Evolutionary conservation across 1,140 invertebrate genomes (phyloP), one percentile per base, ranked within the genome.

Genomic region (Chrysomallon squamiferum): DNA sequence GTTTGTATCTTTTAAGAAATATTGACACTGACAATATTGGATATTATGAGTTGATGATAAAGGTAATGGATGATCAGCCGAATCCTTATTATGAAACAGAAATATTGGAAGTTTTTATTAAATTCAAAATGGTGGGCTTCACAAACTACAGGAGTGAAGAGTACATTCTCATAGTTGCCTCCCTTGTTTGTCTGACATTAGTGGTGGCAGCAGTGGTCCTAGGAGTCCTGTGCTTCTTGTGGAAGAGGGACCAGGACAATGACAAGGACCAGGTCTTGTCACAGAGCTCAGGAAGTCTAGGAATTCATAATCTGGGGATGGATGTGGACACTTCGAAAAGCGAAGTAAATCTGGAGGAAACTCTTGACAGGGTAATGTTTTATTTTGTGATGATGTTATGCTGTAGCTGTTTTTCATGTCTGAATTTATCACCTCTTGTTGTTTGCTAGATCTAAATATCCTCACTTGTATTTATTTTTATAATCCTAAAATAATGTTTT

Each of bases 81-180:
- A 71, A 74, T 3, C 15, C 38, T 6, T 38, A 38, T 38, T 38
- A 38, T 38, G 35, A 38, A 38, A 38, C 15, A 15, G 38, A 60
- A 5, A 65, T 58, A 3, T n/a, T 66, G 18, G 57, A 45, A 59
- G 20, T 33, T 5, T 41, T 59, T 20, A 18, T 25, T 13, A 65
- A 50, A 22, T 20, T 68, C 13, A 63, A 59, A 3, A 35, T 72
- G 2, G 15, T 38, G 35, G 35, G 15, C 35, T 38, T 58, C n/a
- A 41, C 68, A 5, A 15, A 38, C 35, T 47, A 59, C 11, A 30
- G 56, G 9, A 30, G n/a, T 38, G 65, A 71, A 45, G 56, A 65
- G 35, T 67, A 72, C 59, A 47, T 72, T 1, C n/a, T 72, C 2
- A 72, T 68, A 29, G 70, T 72, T 13, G 59, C 52, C 35, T 59